Evolutionary conservation across 1,140 invertebrate genomes (phyloP).

Genomic region (fruit fly (Drosophila melanogaster)): Release_6_plus_ISO1_MT NT_033777.3:19455001-19455500

Average conservation of each 20-base stretch:
- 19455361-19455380: no score
- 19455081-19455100: conserved; percentile 12
- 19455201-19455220: conserved; percentile 30
- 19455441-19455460: neutral
- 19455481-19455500: conserved; percentile 5
- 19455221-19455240: conserved; percentile 40
- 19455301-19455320: neutral
- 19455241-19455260: conserved; percentile 34
- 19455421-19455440: no score
- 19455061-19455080: conserved; percentile 36
- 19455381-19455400: no score
- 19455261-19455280: conserved; percentile 43
- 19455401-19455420: no score
- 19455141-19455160: conserved; percentile 33
- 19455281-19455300: neutral
- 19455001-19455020: conserved; percentile 19
- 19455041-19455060: conserved; percentile 35
- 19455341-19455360: no score
- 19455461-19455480: neutral
- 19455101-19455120: conserved; percentile 49
- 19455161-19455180: conserved; percentile 37
- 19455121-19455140: conserved; percentile 66
- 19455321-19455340: neutral
- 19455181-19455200: conserved; percentile 32
- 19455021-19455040: conserved; percentile 39